These are phyloP conservation scores for Imbricaverruca yamaguchii DNA, from an alignment of 2,888 invertebrate genomes.

Conservation along the genomic window DNA sequence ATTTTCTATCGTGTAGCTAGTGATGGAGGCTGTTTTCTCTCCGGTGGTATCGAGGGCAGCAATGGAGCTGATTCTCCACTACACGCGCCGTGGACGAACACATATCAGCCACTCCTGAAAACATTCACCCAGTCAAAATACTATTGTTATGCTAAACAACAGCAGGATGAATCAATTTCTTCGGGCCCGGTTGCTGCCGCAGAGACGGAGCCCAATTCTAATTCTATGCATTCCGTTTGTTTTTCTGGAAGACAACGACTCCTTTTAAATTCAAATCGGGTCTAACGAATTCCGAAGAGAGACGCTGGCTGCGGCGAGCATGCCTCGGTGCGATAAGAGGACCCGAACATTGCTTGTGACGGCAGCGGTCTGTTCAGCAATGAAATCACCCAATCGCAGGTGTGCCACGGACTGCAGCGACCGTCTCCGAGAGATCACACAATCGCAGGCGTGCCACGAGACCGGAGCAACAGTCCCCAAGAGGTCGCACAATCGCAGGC, in stretches of 20 bases:
- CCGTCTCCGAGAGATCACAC: too few species aligned
- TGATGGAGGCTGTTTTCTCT: not conserved
- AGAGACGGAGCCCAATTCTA: not conserved
- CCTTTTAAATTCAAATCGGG: constrained; percentile 1
- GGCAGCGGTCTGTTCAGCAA: too few species aligned
- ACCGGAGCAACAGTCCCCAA: too few species aligned
- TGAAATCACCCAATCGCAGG: too few species aligned
- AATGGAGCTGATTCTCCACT: not conserved
- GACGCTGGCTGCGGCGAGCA: not conserved
- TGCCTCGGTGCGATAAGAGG: not conserved
- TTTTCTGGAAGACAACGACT: constrained; percentile 7
- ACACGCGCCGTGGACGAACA: not conserved
- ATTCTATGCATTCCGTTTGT: constrained; percentile 18
- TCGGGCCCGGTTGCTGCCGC: not conserved
- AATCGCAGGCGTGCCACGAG: too few species aligned
- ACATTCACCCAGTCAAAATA: not conserved
- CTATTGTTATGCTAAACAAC: constrained; percentile 15
- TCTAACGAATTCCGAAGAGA: not conserved
- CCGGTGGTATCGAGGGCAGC: not conserved
- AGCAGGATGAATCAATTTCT: constrained; percentile 6
- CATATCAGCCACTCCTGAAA: constrained; percentile 7
- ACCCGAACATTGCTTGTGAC: too few species aligned
- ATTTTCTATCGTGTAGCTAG: not conserved
- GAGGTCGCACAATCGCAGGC: too few species aligned
- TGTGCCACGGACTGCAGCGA: too few species aligned